A percentile compares a stretch with the other conserved stretches of the same genome.
phyloP scores from a whole-genome alignment of 2,888 invertebrate species.

The Priocnemis perturbator region DNA sequence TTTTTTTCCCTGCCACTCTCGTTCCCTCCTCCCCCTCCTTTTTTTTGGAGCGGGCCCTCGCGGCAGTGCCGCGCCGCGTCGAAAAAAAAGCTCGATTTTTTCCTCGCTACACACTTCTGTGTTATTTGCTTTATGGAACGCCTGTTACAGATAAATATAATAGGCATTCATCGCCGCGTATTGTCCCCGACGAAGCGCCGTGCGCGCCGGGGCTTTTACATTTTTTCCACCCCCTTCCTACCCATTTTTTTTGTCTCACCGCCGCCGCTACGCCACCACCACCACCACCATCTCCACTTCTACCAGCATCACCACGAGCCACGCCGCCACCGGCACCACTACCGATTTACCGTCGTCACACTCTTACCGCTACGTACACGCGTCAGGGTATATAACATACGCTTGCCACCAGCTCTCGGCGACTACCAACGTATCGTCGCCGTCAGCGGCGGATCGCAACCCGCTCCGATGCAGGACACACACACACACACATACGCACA shows the following conservation, averaged over 20 bases:
- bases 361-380: neutral
- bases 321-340: conserved; percentile 29
- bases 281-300: conserved; percentile 8
- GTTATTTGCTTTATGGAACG: conserved; percentile 75
- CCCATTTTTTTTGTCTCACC: conserved; percentile 60
- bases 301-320: conserved; percentile 20
- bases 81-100: conserved; percentile 62
- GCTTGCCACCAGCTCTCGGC: conserved; percentile 1
- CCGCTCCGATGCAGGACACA: conserved; percentile 53
- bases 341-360: neutral
- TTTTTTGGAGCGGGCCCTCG: conserved; percentile 49
- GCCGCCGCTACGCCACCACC: conserved; percentile 48
- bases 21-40: neutral
- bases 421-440: neutral
- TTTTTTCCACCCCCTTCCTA: conserved; percentile 62
- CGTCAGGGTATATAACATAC: too few relatives aligned
- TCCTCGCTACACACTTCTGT: conserved; percentile 68
- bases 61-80: conserved; percentile 55
- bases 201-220: conserved; percentile 71
- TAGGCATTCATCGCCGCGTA: conserved; percentile 75
- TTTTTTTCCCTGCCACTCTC: conserved; percentile 8
- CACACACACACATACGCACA: too few relatives aligned
- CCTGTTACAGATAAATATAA: conserved; percentile 76
- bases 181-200: conserved; percentile 74
- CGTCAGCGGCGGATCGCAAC: conserved; percentile 31